Evolutionary conservation across 2,113 vertebrate genomes (phyloP).

Genomic region (Myrmecophaga tridactyla): DNA sequence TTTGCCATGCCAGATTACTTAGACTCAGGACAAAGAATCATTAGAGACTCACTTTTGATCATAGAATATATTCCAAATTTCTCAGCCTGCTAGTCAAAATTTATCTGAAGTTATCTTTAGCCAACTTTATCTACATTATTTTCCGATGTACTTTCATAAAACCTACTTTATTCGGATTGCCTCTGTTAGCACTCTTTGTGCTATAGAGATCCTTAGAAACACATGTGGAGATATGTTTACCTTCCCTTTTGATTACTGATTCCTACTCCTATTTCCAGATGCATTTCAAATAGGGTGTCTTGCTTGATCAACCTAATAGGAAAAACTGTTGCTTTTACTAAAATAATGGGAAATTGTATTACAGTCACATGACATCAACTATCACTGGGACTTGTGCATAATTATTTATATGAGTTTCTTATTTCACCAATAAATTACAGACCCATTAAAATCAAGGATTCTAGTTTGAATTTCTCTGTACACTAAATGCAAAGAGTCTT

Average conservation of each 20-base stretch:
- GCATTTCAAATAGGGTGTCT: not conserved
- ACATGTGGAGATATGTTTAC: accelerated
- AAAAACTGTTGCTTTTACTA: not conserved
- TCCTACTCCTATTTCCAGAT: not conserved
- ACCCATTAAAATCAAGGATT: not conserved
- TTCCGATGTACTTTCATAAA: not conserved
- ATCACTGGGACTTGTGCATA: not conserved
- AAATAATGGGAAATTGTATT: not conserved
- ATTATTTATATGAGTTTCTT: not conserved
- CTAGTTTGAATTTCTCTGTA: not conserved
- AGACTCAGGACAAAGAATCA: not conserved
- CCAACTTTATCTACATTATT: not conserved
- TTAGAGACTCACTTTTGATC: not conserved
- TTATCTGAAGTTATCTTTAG: not conserved
- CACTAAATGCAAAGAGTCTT: accelerated
- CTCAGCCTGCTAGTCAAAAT: not conserved
- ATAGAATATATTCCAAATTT: not conserved
- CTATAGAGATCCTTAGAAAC: accelerated
- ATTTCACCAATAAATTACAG: not conserved
- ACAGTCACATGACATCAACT: too few species aligned
- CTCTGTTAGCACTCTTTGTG: not conserved
- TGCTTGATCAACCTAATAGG: too few species aligned
- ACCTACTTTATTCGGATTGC: accelerated
- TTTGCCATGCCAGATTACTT: not conserved
- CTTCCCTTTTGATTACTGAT: accelerated